These are phyloP conservation scores for Rutilus rutilus DNA, from an alignment of 2,113 vertebrate genomes.

Conservation along the genomic window DNA sequence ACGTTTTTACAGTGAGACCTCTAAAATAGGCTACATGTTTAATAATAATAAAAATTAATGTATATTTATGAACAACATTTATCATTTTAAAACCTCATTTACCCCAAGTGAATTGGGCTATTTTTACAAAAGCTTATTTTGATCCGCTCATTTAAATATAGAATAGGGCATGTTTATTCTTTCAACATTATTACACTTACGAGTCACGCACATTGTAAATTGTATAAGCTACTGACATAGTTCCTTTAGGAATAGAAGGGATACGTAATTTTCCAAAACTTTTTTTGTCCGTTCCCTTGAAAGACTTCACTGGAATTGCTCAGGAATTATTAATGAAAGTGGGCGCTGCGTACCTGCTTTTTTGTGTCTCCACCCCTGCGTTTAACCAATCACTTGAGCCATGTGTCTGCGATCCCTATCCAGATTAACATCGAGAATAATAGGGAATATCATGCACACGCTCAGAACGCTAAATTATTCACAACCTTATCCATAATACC, in stretches of 20 bases:
- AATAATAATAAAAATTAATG: no score
- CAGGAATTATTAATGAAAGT: conserved; percentile 73
- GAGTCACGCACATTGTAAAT: neutral
- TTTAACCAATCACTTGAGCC: conserved; percentile 66
- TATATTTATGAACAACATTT: no score
- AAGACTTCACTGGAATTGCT: conserved; percentile 54
- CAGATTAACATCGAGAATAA: conserved; percentile 61
- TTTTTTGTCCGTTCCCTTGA: neutral
- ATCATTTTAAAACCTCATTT: no score
- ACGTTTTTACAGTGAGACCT: neutral
- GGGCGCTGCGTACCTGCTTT: conserved; percentile 58
- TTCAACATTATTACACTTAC: neutral
- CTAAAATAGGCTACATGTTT: neutral
- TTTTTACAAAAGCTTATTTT: no score
- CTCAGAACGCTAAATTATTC: conserved; percentile 74
- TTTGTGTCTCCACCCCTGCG: conserved; percentile 60
- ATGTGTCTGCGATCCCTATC: conserved; percentile 56
- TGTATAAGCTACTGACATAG: neutral
- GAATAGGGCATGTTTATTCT: neutral
- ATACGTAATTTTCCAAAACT: conserved; percentile 5
- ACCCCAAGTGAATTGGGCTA: no score
- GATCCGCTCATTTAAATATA: no score
- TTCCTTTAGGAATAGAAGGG: neutral
- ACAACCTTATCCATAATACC: conserved; percentile 65
- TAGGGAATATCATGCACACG: conserved; percentile 70